A percentile compares a stretch with the other conserved stretches of the same genome.
These are phyloP conservation scores for Biston stratarius DNA, from an alignment of 2,888 invertebrate species.

Conservation along the genomic window DNA sequence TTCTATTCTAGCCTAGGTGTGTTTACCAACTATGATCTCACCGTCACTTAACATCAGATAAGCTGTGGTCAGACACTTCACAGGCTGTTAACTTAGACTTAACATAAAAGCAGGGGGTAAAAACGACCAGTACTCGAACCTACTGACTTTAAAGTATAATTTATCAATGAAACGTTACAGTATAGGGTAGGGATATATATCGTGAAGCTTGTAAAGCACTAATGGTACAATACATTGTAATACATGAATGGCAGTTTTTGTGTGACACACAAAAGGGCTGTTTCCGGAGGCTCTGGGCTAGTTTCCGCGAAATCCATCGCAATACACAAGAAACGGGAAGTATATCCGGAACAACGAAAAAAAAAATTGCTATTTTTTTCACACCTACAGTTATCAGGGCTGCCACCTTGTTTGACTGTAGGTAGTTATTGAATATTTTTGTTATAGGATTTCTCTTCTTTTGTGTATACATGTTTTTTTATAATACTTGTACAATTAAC, in stretches of 20 bases:
- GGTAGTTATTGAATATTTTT: no score
- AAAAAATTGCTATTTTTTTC: conserved; percentile 67
- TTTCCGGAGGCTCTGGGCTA: conserved; percentile 72
- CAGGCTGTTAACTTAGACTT: no score
- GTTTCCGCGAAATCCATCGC: conserved; percentile 82
- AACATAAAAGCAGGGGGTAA: no score
- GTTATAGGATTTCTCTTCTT: no score
- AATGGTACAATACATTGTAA: conserved; percentile 46
- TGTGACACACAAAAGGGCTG: conserved; percentile 79
- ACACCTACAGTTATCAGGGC: conserved; percentile 61
- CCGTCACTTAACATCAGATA: no score
- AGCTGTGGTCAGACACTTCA: no score
- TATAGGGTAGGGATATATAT: background rate
- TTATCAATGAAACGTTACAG: background rate
- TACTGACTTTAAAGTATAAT: background rate
- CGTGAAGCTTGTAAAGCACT: conserved; percentile 12
- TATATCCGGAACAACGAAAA: conserved; percentile 82
- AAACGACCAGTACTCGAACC: no score
- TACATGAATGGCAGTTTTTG: conserved; percentile 64
- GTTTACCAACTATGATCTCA: no score
- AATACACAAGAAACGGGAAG: conserved; percentile 83
- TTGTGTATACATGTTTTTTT: background rate
- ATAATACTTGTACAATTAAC: no score
- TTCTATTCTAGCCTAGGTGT: no score
- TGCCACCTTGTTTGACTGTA: conserved; percentile 43